These are phyloP conservation scores for Timandra comae DNA, from an alignment of 2,888 invertebrate genomes.

Conservation along the genomic window DNA sequence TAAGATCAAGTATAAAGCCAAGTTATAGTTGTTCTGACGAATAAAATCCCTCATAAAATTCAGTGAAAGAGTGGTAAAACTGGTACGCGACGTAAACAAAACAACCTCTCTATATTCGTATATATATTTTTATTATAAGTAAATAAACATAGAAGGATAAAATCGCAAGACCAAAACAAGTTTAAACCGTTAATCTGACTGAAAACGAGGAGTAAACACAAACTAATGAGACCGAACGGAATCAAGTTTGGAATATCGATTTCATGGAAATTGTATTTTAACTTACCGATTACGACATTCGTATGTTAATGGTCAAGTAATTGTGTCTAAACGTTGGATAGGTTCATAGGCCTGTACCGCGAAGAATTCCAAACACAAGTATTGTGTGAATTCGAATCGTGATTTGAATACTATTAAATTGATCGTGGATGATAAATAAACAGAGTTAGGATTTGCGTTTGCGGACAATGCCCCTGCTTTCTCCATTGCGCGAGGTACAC, in stretches of 20 bases:
- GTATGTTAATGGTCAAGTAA: slow-evolving; percentile 16
- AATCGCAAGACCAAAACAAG: slow-evolving; percentile 54
- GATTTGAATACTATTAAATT: slow-evolving; percentile 57
- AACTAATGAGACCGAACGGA: slow-evolving; percentile 37
- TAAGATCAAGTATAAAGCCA: slow-evolving; percentile 2
- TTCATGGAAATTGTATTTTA: slow-evolving; percentile 28
- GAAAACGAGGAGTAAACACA: slow-evolving; percentile 55
- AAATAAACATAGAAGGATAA: slow-evolving; percentile 48
- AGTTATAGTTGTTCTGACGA: slow-evolving; percentile 22
- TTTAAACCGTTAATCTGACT: slow-evolving; percentile 64
- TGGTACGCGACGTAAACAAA: slow-evolving; percentile 38
- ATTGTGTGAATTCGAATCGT: slow-evolving; percentile 72
- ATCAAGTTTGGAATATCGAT: slow-evolving; percentile 47
- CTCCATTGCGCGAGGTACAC: slow-evolving; percentile 2
- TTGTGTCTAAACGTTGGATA: slow-evolving; percentile 32
- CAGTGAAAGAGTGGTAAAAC: slow-evolving; percentile 38
- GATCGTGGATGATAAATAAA: slow-evolving; percentile 60
- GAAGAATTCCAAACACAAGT: slow-evolving; percentile 59
- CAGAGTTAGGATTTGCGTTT: slow-evolving; percentile 49
- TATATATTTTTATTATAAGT: slow-evolving; percentile 37
- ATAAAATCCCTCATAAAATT: slow-evolving; percentile 29
- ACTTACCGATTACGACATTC: slow-evolving; percentile 13
- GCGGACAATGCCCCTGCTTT: slow-evolving; percentile 51
- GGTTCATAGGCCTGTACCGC: slow-evolving; percentile 44
- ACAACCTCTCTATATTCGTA: slow-evolving; percentile 34